A percentile compares a stretch with the other conserved stretches of the same genome.
These are phyloP conservation scores for Cacoxenus indagator DNA, from an alignment of 2,888 invertebrate genomes.

Conservation along the genomic window DNA sequence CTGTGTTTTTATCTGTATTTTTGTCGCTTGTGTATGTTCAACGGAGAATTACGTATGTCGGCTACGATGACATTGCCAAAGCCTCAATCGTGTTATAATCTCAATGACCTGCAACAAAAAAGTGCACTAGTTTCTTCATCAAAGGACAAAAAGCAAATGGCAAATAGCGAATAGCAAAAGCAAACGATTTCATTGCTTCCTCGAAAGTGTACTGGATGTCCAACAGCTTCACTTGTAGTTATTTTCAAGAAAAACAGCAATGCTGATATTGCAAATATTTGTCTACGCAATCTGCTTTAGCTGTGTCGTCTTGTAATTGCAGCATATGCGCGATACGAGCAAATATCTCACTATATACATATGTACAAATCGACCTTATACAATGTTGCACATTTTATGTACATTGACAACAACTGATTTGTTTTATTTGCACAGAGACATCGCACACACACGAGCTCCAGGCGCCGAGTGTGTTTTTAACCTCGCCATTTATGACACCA, in stretches of 20 bases:
- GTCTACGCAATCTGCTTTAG: not conserved
- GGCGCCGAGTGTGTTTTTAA: too few species aligned
- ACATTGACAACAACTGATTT: not conserved
- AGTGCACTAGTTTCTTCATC: not conserved
- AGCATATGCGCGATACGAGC: not conserved
- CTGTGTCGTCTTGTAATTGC: not conserved
- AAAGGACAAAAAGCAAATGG: not conserved
- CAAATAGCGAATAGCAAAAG: not conserved
- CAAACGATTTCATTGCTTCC: not conserved
- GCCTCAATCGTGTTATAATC: not conserved
- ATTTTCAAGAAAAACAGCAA: too few species aligned
- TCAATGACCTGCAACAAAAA: not conserved
- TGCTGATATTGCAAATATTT: too few species aligned
- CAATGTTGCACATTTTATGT: not conserved
- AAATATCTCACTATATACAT: not conserved
- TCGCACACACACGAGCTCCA: too few species aligned
- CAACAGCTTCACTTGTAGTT: not conserved
- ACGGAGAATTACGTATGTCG: not conserved
- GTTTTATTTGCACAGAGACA: not conserved
- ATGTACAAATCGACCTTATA: not conserved
- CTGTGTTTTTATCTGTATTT: not conserved
- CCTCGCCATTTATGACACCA: too few species aligned
- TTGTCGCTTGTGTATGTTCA: not conserved
- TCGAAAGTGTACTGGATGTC: not conserved
- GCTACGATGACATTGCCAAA: not conserved